Base-by-base conservation (phyloP, 2,888 invertebrate genomes). In the Gnatocerus cornutus region DNA sequence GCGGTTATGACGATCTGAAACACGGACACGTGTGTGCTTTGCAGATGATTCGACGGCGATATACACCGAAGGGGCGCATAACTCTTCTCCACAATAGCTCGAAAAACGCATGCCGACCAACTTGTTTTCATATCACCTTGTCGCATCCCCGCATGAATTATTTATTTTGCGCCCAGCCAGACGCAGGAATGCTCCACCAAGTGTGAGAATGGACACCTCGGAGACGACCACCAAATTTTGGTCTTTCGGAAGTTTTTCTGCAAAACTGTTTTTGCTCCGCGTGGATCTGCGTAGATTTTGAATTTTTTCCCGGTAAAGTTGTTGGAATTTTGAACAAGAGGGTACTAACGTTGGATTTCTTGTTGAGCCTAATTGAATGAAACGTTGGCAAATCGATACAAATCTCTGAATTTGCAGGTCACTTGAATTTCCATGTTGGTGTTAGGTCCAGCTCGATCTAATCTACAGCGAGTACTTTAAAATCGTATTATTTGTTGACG, bases 111-210 rank as follows among this genome's bases (percentile, higher is more conserved):
- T 80, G 79, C 79, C 81, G 79, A 77, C 78, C 80, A 80, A 82
- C 82, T 82, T 83, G 82, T 82, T 82, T 82, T 81, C 81, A 82
- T 82, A 83, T 82, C 83, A 79, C 80, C 80, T 80, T 78, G 79
- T 75, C 76, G 79, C 79, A 79, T 79, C 81, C 80, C 79, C 77
- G 77, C 80, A 83, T 83, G 80, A 82, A 83, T 82, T 83, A 83
- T 83, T 82, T 82, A 83, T 83, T 79, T 78, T 78, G 78, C 76
- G 78, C 75, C 78, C 76, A 76, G 76, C 76, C 72, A 73, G 71
- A 71, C 74, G 74, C 73, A 71, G 74, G 77, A 77, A 77, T 76
- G 76, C 72, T 66, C 75, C 76, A 73, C 69, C 71, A 71, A 70
- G 76, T 78, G 78, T 77, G 78, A 76, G 77, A 76, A 74, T 74